Base-by-base conservation (phyloP, 2,888 invertebrate genomes). In the Augochlorella aurata region DNA sequence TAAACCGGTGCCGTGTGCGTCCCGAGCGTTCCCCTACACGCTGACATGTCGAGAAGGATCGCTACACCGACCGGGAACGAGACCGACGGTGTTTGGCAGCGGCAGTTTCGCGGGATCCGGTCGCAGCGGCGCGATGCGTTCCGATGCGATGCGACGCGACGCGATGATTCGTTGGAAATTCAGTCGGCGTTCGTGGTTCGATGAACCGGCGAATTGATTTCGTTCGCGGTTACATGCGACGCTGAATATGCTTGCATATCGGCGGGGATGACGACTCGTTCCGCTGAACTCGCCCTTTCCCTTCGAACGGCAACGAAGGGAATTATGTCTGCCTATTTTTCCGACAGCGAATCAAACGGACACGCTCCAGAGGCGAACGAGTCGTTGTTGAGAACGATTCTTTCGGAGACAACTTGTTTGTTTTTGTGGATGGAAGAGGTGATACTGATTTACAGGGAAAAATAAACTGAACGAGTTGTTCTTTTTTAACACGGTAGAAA, bases 151-250 rank as follows among this genome's bases (percentile, higher is more conserved):
- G 54, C 54, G 54, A 54, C 18, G 54, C 54, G 54, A 54, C 24
- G 54, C 68, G 68, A 74, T 68, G 63, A 44, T 44, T 74, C 29
- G 18, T 68, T n/a, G 61, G 72, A 83, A 83, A 79, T 79, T 81
- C 72, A 69, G 74, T 52, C 21, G 54, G 70, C 52, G 70, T 24
- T 70, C 52, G 44, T 44, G 77, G 83, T 76, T 76, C 76, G 78
- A 67, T 77, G 80, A 77, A 77, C 83, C 67, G 72, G 78, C 68
- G 77, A 67, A 74, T 70, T 72, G 77, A 66, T 77, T 66, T 67
- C 24, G 47, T 54, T 54, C 70, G 70, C n/a, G 18, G 52, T 52
- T 50, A 21, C 77, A 58, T 79, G 14, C 78, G 79, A 54, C 21
- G 45, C 66, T 45, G 66, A 21, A 45, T 66, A 21, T n/a, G 45